Evolutionary conservation across 1,140 invertebrate genomes (phyloP).

Genomic region (Papilio helenus): DNA sequence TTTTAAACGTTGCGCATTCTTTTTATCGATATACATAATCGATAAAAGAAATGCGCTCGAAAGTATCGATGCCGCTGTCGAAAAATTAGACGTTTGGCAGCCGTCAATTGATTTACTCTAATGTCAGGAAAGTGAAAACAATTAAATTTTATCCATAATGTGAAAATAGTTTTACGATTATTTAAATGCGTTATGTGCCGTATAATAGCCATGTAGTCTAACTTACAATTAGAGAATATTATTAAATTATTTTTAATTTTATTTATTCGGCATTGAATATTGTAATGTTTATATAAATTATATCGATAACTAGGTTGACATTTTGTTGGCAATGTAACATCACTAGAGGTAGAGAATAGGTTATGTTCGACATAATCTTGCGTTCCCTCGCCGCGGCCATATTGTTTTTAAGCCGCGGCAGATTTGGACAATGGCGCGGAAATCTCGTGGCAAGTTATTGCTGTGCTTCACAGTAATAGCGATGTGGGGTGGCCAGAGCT

Average conservation of each 20-base stretch:
- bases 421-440: slow-evolving; percentile 56
- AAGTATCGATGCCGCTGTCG: too few species aligned
- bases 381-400: slow-evolving; percentile 48
- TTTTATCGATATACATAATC: not conserved
- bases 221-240: too few species aligned
- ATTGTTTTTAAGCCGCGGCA: slow-evolving; percentile 70
- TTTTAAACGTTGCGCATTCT: not conserved
- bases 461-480: slow-evolving; percentile 14
- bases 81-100: too few species aligned
- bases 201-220: too few species aligned
- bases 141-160: not conserved
- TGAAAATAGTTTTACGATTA: too few species aligned
- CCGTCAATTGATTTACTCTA: too few species aligned
- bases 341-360: slow-evolving; percentile 41
- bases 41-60: too few species aligned
- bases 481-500: slow-evolving; percentile 7
- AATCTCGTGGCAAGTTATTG: slow-evolving; percentile 34
- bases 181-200: too few species aligned
- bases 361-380: slow-evolving; percentile 52
- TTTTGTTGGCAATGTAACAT: not conserved
- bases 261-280: not conserved
- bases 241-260: too few species aligned
- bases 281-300: slow-evolving; percentile 3
- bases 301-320: slow-evolving; percentile 15
- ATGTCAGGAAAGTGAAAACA: too few species aligned